Evolutionary conservation across 2,797 vertebrate species (phyloP), one percentile per base, ranked within the genome.

Genomic region (Trachurus trachurus): DNA sequence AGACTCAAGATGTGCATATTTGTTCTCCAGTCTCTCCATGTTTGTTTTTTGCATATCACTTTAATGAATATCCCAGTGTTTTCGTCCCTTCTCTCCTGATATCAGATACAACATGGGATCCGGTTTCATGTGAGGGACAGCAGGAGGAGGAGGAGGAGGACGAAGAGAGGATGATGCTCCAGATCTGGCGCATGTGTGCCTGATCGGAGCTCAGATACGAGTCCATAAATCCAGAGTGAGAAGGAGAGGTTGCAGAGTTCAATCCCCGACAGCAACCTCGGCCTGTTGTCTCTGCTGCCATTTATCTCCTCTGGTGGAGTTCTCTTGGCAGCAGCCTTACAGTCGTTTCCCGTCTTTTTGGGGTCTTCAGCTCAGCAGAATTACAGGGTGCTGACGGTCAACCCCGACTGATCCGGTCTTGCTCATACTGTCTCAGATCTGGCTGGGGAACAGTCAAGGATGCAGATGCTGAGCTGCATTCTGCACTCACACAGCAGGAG

Each of bases 201-300:
- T 59, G 70, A 80, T 80, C 63, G 42, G 74, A 74, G 59, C 49
- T 79, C 53, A 74, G 9, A 71, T 76, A n/a, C 66, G 5, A 61
- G 71, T 44, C 66, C 39, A 76, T 87, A 85, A 80, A 84, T 76
- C 68, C 8, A 10, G 66, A 50, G 40, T 40, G 19, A 71, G 79
- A 60, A 66, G 74, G 52, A 56, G 70, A 85, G 81, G 84, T 84
- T 37, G 7, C 59, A 40, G 81, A 80, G 88, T 91, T 91, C 76
- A 76, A 52, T 53, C 58, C 58, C 45, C 17, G 66, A 80, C 68
- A 69, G 61, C 50, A 65, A 37, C 45, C 6, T 61, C 53, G 63
- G 50, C 47, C 39, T 52, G 52, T 31, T 65, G 69, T 21, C 58
- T 64, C 26, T n/a, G 11, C 9, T 21, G 39, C 34, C 62, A 58